These are phyloP conservation scores for Pteromalus puparum DNA, from an alignment of 1,140 invertebrate species.

Conservation along the genomic window DNA sequence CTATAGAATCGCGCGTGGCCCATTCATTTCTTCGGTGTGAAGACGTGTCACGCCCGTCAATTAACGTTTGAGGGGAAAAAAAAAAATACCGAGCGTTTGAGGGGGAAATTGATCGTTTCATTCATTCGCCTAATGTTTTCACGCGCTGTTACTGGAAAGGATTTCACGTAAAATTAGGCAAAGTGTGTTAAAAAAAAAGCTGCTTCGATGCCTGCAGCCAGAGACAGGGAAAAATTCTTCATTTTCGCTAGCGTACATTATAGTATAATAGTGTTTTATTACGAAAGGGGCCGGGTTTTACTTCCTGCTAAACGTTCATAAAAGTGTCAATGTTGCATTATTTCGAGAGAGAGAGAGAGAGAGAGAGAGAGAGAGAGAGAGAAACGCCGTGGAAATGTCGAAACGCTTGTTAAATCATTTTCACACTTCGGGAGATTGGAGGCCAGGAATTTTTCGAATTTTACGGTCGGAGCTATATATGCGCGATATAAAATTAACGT, in stretches of 20 bases:
- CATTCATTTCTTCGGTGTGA: not conserved
- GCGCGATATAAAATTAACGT: not conserved
- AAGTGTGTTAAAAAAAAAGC: not conserved
- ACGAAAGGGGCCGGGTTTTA: not conserved
- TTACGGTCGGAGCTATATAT: not conserved
- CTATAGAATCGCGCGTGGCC: not conserved
- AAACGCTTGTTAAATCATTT: slow-evolving; percentile 26
- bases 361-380: not conserved
- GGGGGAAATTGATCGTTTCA: not conserved
- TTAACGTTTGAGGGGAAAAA: no score
- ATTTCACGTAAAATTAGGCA: no score
- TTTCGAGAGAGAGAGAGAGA: slow-evolving; percentile 5
- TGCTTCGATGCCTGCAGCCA: no score
- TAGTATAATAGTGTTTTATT: not conserved
- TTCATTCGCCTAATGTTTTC: not conserved
- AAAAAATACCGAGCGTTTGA: no score
- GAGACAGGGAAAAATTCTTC: not conserved
- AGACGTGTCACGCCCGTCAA: no score
- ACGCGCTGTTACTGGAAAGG: no score
- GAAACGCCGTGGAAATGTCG: not conserved
- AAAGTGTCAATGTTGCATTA: not conserved
- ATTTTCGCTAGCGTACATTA: not conserved
- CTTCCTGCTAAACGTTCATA: not conserved
- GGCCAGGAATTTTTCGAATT: slow-evolving; percentile 4
- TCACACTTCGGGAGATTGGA: not conserved